Conservation (phyloP, 1,140 invertebrate species). For the Camponotus floridanus region DNA sequence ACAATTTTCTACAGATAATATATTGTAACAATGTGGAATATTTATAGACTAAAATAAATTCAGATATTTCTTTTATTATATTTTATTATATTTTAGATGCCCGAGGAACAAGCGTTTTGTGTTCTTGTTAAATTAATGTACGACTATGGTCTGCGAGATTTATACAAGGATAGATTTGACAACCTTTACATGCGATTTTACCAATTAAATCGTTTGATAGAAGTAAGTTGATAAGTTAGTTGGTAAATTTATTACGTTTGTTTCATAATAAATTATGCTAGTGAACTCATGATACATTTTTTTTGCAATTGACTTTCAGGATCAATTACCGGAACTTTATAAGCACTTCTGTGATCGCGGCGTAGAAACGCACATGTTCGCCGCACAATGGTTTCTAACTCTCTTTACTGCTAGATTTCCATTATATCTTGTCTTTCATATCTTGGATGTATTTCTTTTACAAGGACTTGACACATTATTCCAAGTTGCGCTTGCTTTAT, state of each 20-base stretch:
- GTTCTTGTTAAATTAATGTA: conserved; percentile 99
- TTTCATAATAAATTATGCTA: not conserved
- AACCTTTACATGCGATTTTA: conserved; percentile 97
- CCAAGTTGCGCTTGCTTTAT: conserved; percentile 97
- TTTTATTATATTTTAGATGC: no score
- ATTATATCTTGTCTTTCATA: conserved; percentile 98
- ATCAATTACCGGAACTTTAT: conserved; percentile 96
- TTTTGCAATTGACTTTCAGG: conserved; percentile 86
- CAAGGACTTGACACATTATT: conserved; percentile 98
- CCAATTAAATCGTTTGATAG: conserved; percentile 97
- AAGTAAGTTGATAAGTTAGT: conserved; percentile 87
- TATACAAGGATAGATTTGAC: conserved; percentile 99
- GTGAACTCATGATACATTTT: not conserved
- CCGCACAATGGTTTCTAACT: conserved; percentile 99
- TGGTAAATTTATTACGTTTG: not conserved
- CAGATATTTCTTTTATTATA: conserved; percentile 73
- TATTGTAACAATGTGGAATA: conserved; percentile 2
- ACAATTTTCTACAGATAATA: not conserved
- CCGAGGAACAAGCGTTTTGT: conserved; percentile 99
- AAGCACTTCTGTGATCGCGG: conserved; percentile 96
- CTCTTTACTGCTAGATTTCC: conserved; percentile 99
- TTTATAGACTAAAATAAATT: conserved; percentile 52
- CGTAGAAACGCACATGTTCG: conserved; percentile 99
- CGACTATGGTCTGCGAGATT: conserved; percentile 96
- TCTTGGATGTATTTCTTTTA: conserved; percentile 97